Percentiles rank a stretch among this genome's conserved stretches.
Conservation (phyloP, 2,797 vertebrate genomes). For the Peromyscus attwateri region DNA sequence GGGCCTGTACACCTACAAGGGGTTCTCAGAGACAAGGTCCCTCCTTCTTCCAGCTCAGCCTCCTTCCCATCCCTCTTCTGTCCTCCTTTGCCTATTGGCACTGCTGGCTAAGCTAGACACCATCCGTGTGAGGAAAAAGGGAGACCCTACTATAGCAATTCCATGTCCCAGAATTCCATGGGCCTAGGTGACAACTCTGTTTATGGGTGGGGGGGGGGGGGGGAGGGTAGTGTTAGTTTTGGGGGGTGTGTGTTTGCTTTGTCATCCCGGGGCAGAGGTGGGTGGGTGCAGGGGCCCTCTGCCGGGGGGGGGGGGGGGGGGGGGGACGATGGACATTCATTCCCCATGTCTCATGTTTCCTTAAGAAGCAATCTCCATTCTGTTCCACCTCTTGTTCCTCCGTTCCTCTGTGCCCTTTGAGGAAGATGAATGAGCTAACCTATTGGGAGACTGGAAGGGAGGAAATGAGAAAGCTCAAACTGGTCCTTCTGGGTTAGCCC, state of each 20-base stretch:
- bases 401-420: neutral
- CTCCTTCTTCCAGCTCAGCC: neutral
- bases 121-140: neutral
- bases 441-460: slow-evolving; percentile 20
- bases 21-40: neutral
- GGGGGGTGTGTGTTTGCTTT: too few species aligned
- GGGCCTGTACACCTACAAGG: neutral
- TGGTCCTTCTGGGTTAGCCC: neutral
- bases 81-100: neutral
- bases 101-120: neutral
- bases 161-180: neutral
- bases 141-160: neutral
- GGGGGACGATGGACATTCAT: neutral
- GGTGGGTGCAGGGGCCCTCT: too few species aligned
- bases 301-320: too few species aligned
- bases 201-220: neutral
- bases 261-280: too few species aligned
- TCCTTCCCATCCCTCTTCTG: neutral
- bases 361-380: neutral
- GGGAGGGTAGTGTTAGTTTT: too few species aligned
- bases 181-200: neutral
- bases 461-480: neutral
- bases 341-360: neutral
- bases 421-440: neutral
- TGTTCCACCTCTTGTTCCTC: neutral